Evolutionary conservation across 1,140 invertebrate species (phyloP).

Genomic region (Drosophila setifemur): DNA sequence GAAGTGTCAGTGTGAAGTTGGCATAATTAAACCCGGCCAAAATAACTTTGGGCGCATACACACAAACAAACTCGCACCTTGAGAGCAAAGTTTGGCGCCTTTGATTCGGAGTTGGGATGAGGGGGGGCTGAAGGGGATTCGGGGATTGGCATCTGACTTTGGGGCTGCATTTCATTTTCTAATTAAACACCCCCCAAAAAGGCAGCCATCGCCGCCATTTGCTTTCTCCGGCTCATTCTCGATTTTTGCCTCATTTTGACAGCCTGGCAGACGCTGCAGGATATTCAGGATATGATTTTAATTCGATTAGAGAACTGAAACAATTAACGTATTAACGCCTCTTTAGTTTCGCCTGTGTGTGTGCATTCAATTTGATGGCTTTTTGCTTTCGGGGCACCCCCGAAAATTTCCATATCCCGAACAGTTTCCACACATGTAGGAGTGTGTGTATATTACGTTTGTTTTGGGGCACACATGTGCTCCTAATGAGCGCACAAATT

Average conservation of each 20-base stretch:
- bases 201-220: constrained; percentile 40
- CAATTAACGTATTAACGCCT: constrained; percentile 82
- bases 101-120: constrained; percentile 20
- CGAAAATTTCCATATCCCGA: constrained; percentile 32
- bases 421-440: not conserved
- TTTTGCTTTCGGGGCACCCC: constrained; percentile 25
- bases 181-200: constrained; percentile 72
- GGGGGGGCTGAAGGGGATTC: too few relatives aligned
- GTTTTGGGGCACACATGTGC: constrained; percentile 52
- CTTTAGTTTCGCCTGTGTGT: constrained; percentile 64
- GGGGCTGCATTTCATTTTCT: constrained; percentile 70
- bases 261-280: constrained; percentile 56
- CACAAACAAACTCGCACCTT: constrained; percentile 51
- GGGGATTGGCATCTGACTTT: constrained; percentile 28
- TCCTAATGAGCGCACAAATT: constrained; percentile 78
- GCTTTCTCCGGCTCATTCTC: not conserved
- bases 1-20: constrained; percentile 80
- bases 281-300: constrained; percentile 81
- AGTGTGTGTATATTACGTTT: constrained; percentile 8
- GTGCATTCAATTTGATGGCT: constrained; percentile 58
- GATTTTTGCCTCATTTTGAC: constrained; percentile 3
- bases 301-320: constrained; percentile 82
- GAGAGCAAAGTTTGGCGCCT: constrained; percentile 69
- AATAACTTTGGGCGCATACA: constrained; percentile 20
- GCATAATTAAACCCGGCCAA: constrained; percentile 71